Conservation (phyloP, 2,113 vertebrate genomes). For the Rhabdomys dilectus region DNA sequence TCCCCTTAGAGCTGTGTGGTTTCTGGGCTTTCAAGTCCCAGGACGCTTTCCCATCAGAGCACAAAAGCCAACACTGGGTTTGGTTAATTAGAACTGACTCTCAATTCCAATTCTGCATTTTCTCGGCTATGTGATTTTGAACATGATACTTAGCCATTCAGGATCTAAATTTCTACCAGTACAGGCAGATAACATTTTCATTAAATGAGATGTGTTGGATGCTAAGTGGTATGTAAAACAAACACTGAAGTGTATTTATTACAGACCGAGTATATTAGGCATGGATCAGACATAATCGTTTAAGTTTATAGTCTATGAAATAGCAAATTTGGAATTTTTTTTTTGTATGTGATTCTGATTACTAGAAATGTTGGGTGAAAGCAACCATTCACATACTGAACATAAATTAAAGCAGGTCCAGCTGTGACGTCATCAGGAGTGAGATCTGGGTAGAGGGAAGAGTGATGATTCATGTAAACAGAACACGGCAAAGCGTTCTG, state of each 20-base stretch:
- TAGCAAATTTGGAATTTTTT: neutral
- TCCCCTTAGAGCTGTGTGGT: too few species aligned
- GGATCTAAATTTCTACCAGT: constrained; percentile 14
- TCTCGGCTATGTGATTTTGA: neutral
- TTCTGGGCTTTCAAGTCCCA: too few species aligned
- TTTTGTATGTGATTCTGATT: constrained; percentile 21
- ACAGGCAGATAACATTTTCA: neutral
- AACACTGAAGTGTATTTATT: neutral
- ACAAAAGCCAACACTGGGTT: neutral
- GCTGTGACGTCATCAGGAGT: neutral
- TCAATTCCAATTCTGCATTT: neutral
- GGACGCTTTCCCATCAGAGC: too few species aligned
- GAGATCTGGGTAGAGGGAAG: neutral
- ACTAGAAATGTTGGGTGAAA: neutral
- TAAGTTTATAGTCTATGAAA: neutral
- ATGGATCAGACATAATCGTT: neutral
- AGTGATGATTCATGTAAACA: neutral
- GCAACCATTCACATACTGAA: neutral
- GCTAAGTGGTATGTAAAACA: neutral
- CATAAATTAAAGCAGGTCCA: neutral
- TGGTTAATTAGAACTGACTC: neutral
- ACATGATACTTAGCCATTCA: constrained; percentile 1
- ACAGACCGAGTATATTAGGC: neutral
- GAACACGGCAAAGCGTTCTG: neutral
- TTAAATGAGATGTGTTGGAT: neutral